phyloP scores from a whole-genome alignment of 2,113 vertebrate genomes.

The Lipotes vexillifer region DNA sequence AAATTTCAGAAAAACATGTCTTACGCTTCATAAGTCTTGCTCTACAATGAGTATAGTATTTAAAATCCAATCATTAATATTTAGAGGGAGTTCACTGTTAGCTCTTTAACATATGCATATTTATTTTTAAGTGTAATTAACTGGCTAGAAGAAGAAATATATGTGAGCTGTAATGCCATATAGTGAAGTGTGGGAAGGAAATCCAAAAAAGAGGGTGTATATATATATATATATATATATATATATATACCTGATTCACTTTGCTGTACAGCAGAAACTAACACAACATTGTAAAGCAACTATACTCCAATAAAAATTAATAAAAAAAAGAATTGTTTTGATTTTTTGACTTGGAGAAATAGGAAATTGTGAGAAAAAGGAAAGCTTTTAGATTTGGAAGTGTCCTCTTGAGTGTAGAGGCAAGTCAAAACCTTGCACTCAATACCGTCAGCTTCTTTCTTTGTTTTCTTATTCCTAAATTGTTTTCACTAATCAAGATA shows the following conservation, averaged over 20 bases:
- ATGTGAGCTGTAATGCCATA: neutral
- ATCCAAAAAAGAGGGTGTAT: no score
- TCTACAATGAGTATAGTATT: neutral
- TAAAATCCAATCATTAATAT: neutral
- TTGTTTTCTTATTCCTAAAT: neutral
- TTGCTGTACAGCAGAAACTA: no score
- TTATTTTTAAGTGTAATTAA: neutral
- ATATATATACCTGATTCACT: no score
- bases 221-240: no score
- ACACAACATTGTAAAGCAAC: no score
- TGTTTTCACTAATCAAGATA: neutral
- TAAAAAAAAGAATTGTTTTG: neutral
- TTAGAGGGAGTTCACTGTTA: neutral
- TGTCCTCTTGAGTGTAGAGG: neutral
- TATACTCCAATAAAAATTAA: no score
- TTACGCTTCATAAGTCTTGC: neutral
- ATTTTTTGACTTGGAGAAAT: neutral
- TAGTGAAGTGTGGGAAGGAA: no score
- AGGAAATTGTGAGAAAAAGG: neutral
- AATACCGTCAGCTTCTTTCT: neutral
- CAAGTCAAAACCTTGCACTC: neutral
- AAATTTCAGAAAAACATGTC: neutral
- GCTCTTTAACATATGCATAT: neutral
- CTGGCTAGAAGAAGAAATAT: neutral
- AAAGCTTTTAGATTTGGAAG: neutral